Conservation (phyloP, 2,113 vertebrate genomes). For the Capreolus pygargus region DNA sequence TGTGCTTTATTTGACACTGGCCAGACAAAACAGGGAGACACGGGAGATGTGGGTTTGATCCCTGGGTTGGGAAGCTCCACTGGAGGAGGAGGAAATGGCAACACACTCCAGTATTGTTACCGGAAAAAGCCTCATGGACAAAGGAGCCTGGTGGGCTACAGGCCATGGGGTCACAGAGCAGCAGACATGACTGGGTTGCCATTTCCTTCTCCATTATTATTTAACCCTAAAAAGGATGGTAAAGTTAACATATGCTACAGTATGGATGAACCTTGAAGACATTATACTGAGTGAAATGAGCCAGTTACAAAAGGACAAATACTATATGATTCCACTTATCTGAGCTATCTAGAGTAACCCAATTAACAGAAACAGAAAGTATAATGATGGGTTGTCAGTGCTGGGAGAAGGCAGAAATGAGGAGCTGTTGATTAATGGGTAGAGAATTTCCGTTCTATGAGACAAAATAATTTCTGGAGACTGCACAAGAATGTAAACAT, state of each 20-base stretch:
- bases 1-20: not conserved
- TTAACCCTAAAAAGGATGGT: not conserved
- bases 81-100: not conserved
- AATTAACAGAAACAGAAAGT: not conserved
- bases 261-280: not conserved
- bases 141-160: not conserved
- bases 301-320: not conserved
- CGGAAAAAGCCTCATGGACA: not conserved
- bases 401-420: not conserved
- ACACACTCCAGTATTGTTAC: not conserved
- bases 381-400: not conserved
- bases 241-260: not conserved
- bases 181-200: not conserved
- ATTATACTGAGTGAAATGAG: not conserved
- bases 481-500: not conserved
- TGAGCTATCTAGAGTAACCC: not conserved
- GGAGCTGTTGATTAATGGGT: not conserved
- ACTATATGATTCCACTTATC: not conserved
- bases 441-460: not conserved
- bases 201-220: not conserved
- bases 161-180: not conserved
- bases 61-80: not conserved
- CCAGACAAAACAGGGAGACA: not conserved
- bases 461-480: not conserved
- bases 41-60: not conserved